Conservation (phyloP, 2,888 invertebrate genomes). For the Axea sp. region DNA sequence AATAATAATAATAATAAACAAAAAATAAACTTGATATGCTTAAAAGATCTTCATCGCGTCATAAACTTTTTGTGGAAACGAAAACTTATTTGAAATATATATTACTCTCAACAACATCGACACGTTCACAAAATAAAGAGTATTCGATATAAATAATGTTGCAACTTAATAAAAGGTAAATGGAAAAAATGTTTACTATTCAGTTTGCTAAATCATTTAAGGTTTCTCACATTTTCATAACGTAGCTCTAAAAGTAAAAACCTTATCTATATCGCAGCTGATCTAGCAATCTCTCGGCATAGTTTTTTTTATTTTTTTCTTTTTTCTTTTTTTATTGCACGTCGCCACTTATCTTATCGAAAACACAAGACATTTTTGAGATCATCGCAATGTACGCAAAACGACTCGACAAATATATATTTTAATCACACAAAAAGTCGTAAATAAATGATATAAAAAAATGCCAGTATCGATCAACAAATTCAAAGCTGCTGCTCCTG, state of each 20-base stretch:
- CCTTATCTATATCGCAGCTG: constrained; percentile 33
- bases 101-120: too few species aligned
- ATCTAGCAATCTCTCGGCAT: constrained; percentile 17
- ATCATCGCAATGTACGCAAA: constrained; percentile 23
- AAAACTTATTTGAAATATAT: too few species aligned
- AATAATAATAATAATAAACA: too few species aligned
- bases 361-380: constrained; percentile 4
- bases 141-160: neutral
- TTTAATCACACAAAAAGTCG: constrained; percentile 5
- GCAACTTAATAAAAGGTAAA: neutral
- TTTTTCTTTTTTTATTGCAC: constrained; percentile 35
- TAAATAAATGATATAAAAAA: constrained; percentile 30
- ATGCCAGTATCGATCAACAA: constrained; percentile 16
- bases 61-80: too few species aligned
- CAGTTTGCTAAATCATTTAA: constrained; percentile 4
- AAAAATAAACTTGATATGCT: too few species aligned
- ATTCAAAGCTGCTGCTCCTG: neutral
- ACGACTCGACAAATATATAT: neutral
- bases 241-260: constrained; percentile 11
- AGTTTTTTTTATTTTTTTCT: too few species aligned
- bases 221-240: neutral
- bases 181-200: neutral
- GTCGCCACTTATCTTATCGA: constrained; percentile 11
- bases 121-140: constrained; percentile 1
- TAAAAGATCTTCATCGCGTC: too few species aligned